These are phyloP conservation scores for Zaprionus kolodkinae DNA, from an alignment of 1,140 invertebrate genomes.

Conservation along the genomic window DNA sequence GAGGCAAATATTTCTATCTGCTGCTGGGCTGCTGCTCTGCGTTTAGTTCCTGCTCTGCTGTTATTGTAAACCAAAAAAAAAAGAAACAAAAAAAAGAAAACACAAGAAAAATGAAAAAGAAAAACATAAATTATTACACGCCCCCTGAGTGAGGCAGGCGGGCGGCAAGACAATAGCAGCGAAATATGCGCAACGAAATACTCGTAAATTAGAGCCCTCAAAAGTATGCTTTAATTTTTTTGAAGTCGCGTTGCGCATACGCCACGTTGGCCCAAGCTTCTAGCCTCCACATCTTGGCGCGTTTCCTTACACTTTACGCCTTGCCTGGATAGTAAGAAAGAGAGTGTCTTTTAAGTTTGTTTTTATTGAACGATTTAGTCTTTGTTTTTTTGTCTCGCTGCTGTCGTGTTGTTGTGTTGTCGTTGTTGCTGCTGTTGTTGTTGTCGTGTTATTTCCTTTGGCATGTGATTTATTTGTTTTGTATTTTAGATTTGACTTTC, in stretches of 20 bases:
- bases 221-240: constrained; percentile 74
- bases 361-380: constrained; percentile 40
- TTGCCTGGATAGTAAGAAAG: not conserved
- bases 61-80: constrained; percentile 16
- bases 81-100: too few relatives aligned
- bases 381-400: constrained; percentile 1
- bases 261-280: constrained; percentile 31
- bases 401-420: not conserved
- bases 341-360: constrained; percentile 40
- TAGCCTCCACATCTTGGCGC: constrained; percentile 30
- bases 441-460: constrained; percentile 44
- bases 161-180: constrained; percentile 66
- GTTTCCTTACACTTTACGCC: constrained; percentile 23
- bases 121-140: constrained; percentile 66
- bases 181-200: constrained; percentile 56
- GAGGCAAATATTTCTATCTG: constrained; percentile 72
- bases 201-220: constrained; percentile 49
- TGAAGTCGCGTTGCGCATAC: constrained; percentile 41
- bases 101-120: constrained; percentile 4
- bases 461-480: constrained; percentile 73
- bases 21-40: constrained; percentile 3
- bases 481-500: constrained; percentile 69
- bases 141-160: constrained; percentile 4
- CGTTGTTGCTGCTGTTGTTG: constrained; percentile 10
- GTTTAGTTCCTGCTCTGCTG: constrained; percentile 46